Base-by-base conservation (phyloP, 2,888 invertebrate genomes). In the Timema podura region DNA sequence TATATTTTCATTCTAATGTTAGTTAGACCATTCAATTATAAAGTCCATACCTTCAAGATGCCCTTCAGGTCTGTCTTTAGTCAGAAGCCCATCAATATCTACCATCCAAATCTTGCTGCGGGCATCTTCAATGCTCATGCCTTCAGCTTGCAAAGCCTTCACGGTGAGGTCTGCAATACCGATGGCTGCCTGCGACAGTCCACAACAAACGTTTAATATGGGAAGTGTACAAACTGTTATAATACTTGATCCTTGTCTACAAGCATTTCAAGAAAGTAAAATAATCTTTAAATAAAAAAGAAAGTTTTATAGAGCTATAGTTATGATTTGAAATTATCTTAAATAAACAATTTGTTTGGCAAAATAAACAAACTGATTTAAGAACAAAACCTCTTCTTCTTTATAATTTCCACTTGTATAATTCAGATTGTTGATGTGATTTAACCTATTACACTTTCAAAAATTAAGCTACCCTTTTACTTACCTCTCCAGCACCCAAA, bases 61-160 rank as follows among this genome's bases (percentile, higher is more conserved):
- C 8, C 89, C 91, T 64, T 86, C 86, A 2, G 84, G 83, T 0
- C 91, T 84, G 0, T 85, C 83, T 74, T 88, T 89, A 0, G 93
- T 92, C 72, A 98, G 82, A 2, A 98, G 84, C 11, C 99, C 99
- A 76, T 93, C 91, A 47, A 96, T 90, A 78, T 99, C 99, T 76
- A 95, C 91, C 93, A 99, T 92, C 89, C 91, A 98, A 74, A 99
- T 96, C 76, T 90, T 90, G n/a, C 87, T 86, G 51, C 90, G 85
- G 0, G 98, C 98, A 76, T 96, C 92, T 76, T 87, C 83, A 67
- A 83, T 76, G 0, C 83, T 76, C 59, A 83, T 80, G 2, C 86
- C 85, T 74, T 90, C 89, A 10, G 89, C 87, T 68, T 91, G 85
- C 95, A 99, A 93, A 0, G 97, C 96, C 76, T 91, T 90, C 0